Conservation (phyloP, 1,140 invertebrate genomes). For the Ips nitidus region DNA sequence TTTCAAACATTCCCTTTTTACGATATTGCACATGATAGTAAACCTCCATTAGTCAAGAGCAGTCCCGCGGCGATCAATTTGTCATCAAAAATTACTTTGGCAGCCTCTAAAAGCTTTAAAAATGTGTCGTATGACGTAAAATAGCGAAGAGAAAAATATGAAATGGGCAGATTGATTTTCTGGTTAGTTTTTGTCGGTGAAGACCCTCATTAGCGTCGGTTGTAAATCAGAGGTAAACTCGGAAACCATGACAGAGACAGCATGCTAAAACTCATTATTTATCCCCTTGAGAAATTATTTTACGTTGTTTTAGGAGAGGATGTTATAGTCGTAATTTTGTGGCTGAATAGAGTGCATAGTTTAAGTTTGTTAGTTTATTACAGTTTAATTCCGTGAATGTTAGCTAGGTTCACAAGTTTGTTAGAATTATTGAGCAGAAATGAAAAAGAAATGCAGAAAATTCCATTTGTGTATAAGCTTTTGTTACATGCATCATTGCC, state of each 20-base stretch:
- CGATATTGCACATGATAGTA: conserved; percentile 4
- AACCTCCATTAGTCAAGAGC: conserved; percentile 2
- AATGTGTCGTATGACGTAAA: neutral
- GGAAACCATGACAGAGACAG: neutral
- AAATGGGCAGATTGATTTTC: neutral
- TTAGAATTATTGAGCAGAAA: too few species aligned
- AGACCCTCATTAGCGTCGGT: neutral
- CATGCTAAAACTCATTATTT: neutral
- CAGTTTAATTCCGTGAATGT: too few species aligned
- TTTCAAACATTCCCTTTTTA: neutral
- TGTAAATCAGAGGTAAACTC: conserved; percentile 1
- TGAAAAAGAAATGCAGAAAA: neutral
- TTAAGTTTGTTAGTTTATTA: too few species aligned
- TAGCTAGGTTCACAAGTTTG: too few species aligned
- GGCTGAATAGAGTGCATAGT: too few species aligned
- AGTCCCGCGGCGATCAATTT: neutral
- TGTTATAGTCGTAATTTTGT: neutral
- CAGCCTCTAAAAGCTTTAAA: conserved; percentile 2
- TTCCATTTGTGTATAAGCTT: neutral
- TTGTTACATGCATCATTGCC: conserved; percentile 1
- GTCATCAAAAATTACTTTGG: neutral
- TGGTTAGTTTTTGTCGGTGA: neutral
- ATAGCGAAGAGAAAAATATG: neutral
- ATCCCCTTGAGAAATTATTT: conserved; percentile 3
- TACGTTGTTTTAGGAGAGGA: neutral